Evolutionary conservation across 2,888 invertebrate genomes (phyloP), one percentile per base, ranked within the genome.

Genomic region (Megamerina dolium): DNA sequence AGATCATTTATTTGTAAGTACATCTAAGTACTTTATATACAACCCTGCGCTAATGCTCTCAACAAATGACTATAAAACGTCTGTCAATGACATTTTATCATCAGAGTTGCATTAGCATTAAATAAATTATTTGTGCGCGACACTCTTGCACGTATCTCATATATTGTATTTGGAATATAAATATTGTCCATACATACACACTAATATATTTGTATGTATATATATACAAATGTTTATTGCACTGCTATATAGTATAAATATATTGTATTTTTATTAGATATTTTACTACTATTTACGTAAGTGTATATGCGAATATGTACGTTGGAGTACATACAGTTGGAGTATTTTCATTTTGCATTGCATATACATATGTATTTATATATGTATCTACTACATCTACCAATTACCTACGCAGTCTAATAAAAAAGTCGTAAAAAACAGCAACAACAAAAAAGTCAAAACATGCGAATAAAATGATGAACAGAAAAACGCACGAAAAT

Each of bases 351-450:
- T n/a, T n/a, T n/a, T n/a, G n/a, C n/a, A n/a, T n/a, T n/a, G n/a
- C n/a, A n/a, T n/a, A n/a, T n/a, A n/a, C n/a, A n/a, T n/a, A n/a
- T n/a, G n/a, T n/a, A n/a, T n/a, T n/a, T n/a, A n/a, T n/a, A n/a
- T n/a, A n/a, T n/a, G n/a, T n/a, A n/a, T n/a, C n/a, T n/a, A n/a
- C n/a, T n/a, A n/a, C n/a, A n/a, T n/a, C n/a, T n/a, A n/a, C n/a
- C 46, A 53, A 51, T 51, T 53, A 51, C 53, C 49, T 51, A 45
- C 42, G 50, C 48, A 55, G 55, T 49, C 51, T 48, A 49, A 53
- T 55, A 53, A 55, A 55, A 55, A 50, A 46, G 48, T 50, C 52
- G 52, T 55, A 55, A 55, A 53, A 43, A 43, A 38, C 41, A 10
- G 20, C 21, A 37, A 38, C 9, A 41, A 17, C 18, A n/a, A n/a